Conservation (phyloP, 2,113 vertebrate genomes). For the Oostethus manadensis region DNA sequence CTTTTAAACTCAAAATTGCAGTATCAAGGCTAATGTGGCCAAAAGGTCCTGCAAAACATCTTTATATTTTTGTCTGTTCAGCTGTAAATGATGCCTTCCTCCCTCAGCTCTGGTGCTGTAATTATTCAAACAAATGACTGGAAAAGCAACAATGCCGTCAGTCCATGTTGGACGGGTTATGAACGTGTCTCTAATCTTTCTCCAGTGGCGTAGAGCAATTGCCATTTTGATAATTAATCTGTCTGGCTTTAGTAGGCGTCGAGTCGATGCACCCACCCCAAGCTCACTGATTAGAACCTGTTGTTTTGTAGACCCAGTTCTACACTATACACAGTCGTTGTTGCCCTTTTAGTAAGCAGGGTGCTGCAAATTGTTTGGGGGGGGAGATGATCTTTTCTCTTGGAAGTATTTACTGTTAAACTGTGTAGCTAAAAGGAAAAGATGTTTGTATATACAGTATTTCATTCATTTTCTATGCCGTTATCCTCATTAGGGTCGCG, state of each 20-base stretch:
- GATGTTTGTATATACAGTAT: too few species aligned
- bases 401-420: too few species aligned
- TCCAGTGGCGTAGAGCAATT: conserved; percentile 37
- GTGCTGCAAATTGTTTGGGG: background rate
- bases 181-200: conserved; percentile 49
- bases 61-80: too few species aligned
- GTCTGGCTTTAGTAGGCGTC: conserved; percentile 27
- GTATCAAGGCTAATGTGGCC: too few species aligned
- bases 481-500: too few species aligned
- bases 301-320: background rate
- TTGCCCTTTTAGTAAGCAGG: background rate
- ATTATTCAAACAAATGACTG: background rate
- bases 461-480: too few species aligned
- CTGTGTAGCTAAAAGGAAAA: too few species aligned
- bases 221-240: conserved; percentile 66
- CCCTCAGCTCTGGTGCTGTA: background rate
- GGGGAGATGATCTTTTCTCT: too few species aligned
- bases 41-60: too few species aligned
- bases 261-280: conserved; percentile 6
- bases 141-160: conserved; percentile 34
- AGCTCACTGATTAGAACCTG: conserved; percentile 29
- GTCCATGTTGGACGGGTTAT: conserved; percentile 28
- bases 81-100: background rate
- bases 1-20: too few species aligned
- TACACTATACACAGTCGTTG: background rate